Base-by-base conservation (phyloP, 2,888 invertebrate species). In the Ernsta delagoae region DNA sequence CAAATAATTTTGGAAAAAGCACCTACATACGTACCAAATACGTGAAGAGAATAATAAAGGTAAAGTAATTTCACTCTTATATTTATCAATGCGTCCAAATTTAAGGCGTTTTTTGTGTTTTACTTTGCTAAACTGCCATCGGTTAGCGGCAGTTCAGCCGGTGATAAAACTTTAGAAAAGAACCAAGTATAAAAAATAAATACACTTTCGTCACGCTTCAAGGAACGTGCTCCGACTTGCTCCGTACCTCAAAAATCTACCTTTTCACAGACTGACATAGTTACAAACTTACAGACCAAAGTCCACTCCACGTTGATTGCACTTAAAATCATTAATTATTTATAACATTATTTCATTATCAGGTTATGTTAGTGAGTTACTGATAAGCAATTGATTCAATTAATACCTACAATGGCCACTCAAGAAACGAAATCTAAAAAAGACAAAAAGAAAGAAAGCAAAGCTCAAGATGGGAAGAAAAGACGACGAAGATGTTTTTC, bases 381-480 rank as follows among this genome's bases (percentile, higher is more conserved):
- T 31, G 31, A 31, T 31, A 31, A 45, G 4, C 5, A 45, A 11
- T 48, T 48, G 9, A 5, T 48, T 5, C 11, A n/a, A 12, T 2
- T 4, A 12, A 48, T 12, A 48, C 24, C 3, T 24, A 16, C 36
- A 61, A 61, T 61, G 61, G 61, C 61, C 34, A 48, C 45, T 3
- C 31, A 31, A 31, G 1, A 61, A 48, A 12, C 31, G 4, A 34
- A 3, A 34, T 48, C 1, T 48, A 61, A 61, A 48, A 61, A 61
- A n/a, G 61, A 61, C 1, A 48, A 48, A 48, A 61, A 61, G 34
- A 61, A 61, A 61, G 61, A 61, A 31, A 53, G 53, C 8, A 48
- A 60, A 7, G 70, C 62, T 3, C 69, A 74, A 71, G 53, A 72
- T 45, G 66, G 63, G 11, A 72, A 70, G 57, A 70, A 73, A 36